Evolutionary conservation across 2,888 invertebrate species (phyloP).

Genomic region (Sylvicola cinctus): DNA sequence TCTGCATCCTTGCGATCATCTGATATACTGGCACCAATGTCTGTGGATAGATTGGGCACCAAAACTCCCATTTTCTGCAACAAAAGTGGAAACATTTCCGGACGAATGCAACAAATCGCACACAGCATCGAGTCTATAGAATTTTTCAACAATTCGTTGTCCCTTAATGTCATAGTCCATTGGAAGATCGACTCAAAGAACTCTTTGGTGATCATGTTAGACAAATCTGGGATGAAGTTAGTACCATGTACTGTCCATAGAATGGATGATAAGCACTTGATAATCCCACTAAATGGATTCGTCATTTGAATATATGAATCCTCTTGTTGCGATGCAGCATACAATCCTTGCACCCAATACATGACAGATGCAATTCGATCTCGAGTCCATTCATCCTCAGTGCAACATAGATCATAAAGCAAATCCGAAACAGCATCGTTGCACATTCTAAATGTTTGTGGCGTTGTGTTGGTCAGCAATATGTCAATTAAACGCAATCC

Average conservation of each 20-base stretch:
- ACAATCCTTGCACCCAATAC: constrained; percentile 37
- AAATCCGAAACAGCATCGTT: constrained; percentile 52
- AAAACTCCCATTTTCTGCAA: constrained; percentile 50
- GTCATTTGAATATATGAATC: constrained; percentile 18
- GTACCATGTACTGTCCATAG: constrained; percentile 51
- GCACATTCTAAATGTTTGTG: constrained; percentile 25
- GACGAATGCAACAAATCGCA: constrained; percentile 65
- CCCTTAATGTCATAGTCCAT: constrained; percentile 51
- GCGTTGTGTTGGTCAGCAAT: constrained; percentile 33
- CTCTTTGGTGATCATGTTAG: constrained; percentile 46
- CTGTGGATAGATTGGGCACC: constrained; percentile 28
- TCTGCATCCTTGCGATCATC: constrained; percentile 28
- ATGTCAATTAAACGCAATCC: constrained; percentile 35
- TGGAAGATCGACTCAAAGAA: constrained; percentile 57
- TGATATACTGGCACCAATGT: constrained; percentile 31
- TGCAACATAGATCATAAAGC: constrained; percentile 55
- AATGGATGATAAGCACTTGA: constrained; percentile 65
- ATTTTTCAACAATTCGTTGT: constrained; percentile 53
- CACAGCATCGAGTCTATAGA: constrained; percentile 73
- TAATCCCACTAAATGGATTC: constrained; percentile 27
- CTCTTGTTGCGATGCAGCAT: constrained; percentile 1
- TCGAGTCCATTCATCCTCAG: constrained; percentile 26
- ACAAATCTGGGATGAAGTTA: constrained; percentile 38
- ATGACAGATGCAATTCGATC: constrained; percentile 45
- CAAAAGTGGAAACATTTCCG: constrained; percentile 52